Conservation (phyloP, 2,888 invertebrate genomes). For the Allygus modestus region DNA sequence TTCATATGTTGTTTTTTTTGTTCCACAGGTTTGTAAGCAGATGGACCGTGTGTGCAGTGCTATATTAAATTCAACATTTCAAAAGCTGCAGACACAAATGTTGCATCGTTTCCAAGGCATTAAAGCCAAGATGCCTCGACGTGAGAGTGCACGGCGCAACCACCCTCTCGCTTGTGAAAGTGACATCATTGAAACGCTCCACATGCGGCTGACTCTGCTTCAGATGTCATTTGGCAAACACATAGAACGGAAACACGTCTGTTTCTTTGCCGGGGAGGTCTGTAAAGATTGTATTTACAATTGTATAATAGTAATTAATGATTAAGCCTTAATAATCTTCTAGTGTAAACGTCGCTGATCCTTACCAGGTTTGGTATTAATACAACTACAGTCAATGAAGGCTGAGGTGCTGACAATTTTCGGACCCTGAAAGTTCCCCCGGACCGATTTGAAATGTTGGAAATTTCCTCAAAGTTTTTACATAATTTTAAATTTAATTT, state of each 20-base stretch:
- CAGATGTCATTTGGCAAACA: slow-evolving; percentile 98
- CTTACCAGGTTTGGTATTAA: no score
- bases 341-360: no score
- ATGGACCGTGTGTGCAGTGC: slow-evolving; percentile 89
- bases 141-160: slow-evolving; percentile 93
- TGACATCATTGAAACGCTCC: slow-evolving; percentile 94
- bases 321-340: no score
- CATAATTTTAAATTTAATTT: no score
- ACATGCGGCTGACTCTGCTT: slow-evolving; percentile 92
- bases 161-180: slow-evolving; percentile 95
- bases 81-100: slow-evolving; percentile 90
- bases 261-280: slow-evolving; percentile 97
- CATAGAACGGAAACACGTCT: slow-evolving; percentile 94
- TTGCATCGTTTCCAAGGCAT: slow-evolving; percentile 90
- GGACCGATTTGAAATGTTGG: no score
- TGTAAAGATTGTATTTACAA: slow-evolving; percentile 69
- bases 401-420: no score
- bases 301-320: no score
- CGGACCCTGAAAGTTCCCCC: no score
- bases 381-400: no score
- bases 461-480: no score
- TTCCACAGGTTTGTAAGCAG: slow-evolving; percentile 85
- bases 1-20: no score
- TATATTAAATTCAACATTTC: slow-evolving; percentile 90
- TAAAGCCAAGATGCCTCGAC: slow-evolving; percentile 93